Conservation (phyloP, 2,888 invertebrate genomes). For the Bugulina stolonifera region DNA sequence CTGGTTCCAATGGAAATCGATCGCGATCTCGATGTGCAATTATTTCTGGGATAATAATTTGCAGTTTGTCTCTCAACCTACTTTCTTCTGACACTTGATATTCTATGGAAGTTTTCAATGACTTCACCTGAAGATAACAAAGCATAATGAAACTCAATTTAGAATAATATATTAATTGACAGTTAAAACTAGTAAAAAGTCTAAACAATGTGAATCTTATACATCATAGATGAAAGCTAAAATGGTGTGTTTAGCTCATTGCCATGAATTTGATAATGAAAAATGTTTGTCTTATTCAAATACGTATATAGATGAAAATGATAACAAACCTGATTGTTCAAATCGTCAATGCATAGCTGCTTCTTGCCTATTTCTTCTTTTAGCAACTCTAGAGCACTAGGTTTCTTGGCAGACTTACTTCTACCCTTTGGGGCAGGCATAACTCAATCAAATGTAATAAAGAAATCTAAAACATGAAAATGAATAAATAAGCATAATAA, state of each 20-base stretch:
- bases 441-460: not conserved
- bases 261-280: too few species aligned
- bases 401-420: conserved; percentile 21
- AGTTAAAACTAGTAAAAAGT: too few species aligned
- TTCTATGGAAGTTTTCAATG: not conserved
- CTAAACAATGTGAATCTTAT: too few species aligned
- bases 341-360: not conserved
- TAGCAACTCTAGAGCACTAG: not conserved
- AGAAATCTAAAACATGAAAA: too few species aligned
- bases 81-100: not conserved
- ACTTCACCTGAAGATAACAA: not conserved
- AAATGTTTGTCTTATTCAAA: too few species aligned
- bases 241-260: too few species aligned
- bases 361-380: not conserved
- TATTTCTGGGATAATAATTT: conserved; percentile 13
- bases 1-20: conserved; percentile 10
- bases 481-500: too few species aligned
- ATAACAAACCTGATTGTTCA: not conserved
- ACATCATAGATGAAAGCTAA: too few species aligned
- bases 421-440: conserved; percentile 21
- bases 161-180: too few species aligned
- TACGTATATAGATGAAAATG: too few species aligned
- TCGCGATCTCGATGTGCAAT: conserved; percentile 8
- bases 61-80: not conserved
- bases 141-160: too few species aligned